Evolutionary conservation across 2,797 vertebrate genomes (phyloP), one percentile per base, ranked within the genome.

Genomic region (Bovichtus variegatus): DNA sequence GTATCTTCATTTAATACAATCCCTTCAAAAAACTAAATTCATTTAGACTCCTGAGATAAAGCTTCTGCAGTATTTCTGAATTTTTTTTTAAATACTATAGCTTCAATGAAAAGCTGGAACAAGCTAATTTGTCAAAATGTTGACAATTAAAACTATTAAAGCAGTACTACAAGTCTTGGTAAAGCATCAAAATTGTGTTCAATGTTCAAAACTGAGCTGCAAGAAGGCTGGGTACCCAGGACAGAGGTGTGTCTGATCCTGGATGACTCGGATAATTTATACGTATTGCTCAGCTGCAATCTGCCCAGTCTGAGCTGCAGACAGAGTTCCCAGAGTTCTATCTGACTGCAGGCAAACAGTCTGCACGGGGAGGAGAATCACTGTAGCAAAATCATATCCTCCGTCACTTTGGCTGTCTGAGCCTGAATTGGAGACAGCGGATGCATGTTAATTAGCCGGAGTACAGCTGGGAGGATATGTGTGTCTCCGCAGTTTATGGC

Each of bases 401-500:
- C 40, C 43, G 31, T 53, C 70, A 66, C 54, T 38, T 36, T 55
- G 50, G 47, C 60, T 62, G 49, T 31, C 49, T 29, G 65, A 62
- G 57, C 9, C 55, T 36, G 46, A 53, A 44, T 25, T 16, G 47
- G 21, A 44, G 54, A 70, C 50, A 57, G 23, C 3, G 9, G 81
- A 86, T 73, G 81, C 74, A 85, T 83, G 73, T 69, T 76, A 84
- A 91, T 88, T 71, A 81, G 80, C n/a, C 3, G 1, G 19, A 23
- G 31, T 41, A 36, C 65, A 27, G 61, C 36, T 53, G 29, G 47
- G 23, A 44, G 13, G 12, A 27, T 19, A 34, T 31, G 50, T 53
- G 25, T 19, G 29, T 18, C 44, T 19, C 55, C 23, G 34, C 34
- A 23, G 19, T 25, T 49, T 50, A 43, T 25, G 53, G 29, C 51